phyloP scores from a whole-genome alignment of 2,888 invertebrate species.

The Apodemia zela region DNA sequence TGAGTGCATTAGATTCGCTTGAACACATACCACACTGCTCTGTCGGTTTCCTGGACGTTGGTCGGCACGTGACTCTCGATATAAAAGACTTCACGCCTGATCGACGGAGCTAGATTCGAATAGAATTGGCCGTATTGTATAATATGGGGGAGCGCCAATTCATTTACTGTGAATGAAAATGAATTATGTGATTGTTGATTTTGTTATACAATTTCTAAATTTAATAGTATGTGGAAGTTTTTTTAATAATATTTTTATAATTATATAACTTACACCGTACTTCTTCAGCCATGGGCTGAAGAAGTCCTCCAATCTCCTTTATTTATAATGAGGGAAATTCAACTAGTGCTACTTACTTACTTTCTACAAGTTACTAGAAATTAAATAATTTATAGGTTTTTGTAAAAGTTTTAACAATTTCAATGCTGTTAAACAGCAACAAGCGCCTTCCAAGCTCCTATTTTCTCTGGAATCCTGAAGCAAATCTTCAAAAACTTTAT shows the following conservation, averaged over 20 bases:
- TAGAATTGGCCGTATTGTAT: conserved; percentile 74
- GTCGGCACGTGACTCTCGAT: conserved; percentile 72
- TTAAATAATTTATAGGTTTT: too few relatives aligned
- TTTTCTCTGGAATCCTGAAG: too few relatives aligned
- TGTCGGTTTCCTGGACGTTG: conserved; percentile 70
- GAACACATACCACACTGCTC: conserved; percentile 56
- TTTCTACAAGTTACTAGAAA: too few relatives aligned
- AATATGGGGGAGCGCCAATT: conserved; percentile 53
- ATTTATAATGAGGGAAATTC: too few relatives aligned
- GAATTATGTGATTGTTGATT: conserved; percentile 27
- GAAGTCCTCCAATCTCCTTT: too few relatives aligned
- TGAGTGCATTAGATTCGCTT: conserved; percentile 77
- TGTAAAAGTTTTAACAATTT: too few relatives aligned
- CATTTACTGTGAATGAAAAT: conserved; percentile 33
- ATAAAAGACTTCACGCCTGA: conserved; percentile 77
- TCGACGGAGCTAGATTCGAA: conserved; percentile 68
- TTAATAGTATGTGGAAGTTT: not conserved
- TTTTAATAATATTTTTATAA: not conserved
- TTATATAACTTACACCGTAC: too few relatives aligned
- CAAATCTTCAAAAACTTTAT: too few relatives aligned
- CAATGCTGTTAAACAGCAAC: too few relatives aligned
- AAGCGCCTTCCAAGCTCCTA: too few relatives aligned
- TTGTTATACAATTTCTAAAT: conserved; percentile 1
- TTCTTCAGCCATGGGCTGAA: too few relatives aligned
- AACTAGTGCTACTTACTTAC: too few relatives aligned